Base-by-base conservation (phyloP, 2,888 invertebrate genomes). In the Andrena marginata region DNA sequence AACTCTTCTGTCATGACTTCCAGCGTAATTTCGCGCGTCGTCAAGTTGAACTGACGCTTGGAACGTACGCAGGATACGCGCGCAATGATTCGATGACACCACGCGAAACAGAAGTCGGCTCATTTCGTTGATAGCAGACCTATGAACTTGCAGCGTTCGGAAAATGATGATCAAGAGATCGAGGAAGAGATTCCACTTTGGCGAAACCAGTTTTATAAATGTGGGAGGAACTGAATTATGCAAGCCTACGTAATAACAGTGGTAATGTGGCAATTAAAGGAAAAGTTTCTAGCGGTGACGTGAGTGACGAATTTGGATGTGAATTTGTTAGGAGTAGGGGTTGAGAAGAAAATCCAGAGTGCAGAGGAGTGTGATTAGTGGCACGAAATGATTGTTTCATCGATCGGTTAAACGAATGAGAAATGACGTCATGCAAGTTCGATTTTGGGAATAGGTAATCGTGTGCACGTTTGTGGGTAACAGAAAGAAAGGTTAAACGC, bases 1-100 rank as follows among this genome's bases (percentile, higher is more conserved):
- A 31, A 56, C n/a, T 29, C 48, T 16, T 67, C 35, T 35, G 49
- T 49, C 62, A 20, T 4, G 56, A 56, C 31, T 59, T 62, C 63
- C 77, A 75, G 72, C 33, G 23, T 60, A 69, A 86, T 82, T 80
- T 79, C 60, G 64, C 65, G 26, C 26, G 75, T 70, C 48, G 59
- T 60, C 60, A 2, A 60, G n/a, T 7, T 42, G 16, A 13, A 62
- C 29, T 70, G 69, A 82, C 77, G 56, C 42, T 54, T 26, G 26
- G 8, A 20, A 10, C 23, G 20, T 7, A 10, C 23, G 42, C 42
- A 0, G 42, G 3, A 56, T 1, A 10, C 23, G 10, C 23, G 56
- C 13, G 56, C 4, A 26, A 26, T 26, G 8, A 26, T 23, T 56
- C 23, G 56, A 26, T 56, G 26, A 26, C 26, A 26, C 4, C 42